phyloP scores from a whole-genome alignment of 2,113 vertebrate genomes.

The Prionailurus bengalensis region DNA sequence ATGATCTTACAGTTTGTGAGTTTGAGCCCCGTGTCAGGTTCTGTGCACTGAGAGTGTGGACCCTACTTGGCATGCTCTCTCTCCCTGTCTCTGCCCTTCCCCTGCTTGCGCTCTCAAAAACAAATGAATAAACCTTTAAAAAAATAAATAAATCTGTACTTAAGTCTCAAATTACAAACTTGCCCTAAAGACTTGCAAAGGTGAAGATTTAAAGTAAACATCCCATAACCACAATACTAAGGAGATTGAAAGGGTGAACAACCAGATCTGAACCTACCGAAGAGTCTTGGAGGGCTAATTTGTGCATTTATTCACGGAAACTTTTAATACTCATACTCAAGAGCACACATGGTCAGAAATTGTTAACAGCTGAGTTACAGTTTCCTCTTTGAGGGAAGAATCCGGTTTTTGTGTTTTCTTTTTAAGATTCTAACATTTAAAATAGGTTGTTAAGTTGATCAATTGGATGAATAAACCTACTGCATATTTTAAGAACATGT shows the following conservation, averaged over 20 bases:
- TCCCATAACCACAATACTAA: background rate
- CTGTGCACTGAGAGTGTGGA: too few species aligned
- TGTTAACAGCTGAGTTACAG: background rate
- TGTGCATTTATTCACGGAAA: background rate
- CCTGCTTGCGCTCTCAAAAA: too few species aligned
- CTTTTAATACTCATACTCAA: background rate
- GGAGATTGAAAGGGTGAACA: background rate
- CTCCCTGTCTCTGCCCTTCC: too few species aligned
- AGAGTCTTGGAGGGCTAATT: background rate
- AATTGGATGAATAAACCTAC: background rate
- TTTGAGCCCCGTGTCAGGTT: too few species aligned
- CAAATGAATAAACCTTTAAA: too few species aligned
- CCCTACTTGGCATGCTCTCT: too few species aligned
- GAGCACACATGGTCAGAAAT: background rate
- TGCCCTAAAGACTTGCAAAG: background rate
- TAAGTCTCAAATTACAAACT: background rate
- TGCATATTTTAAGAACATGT: background rate
- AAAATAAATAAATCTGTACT: background rate
- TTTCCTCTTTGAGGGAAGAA: background rate
- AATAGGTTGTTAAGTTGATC: constrained; percentile 5
- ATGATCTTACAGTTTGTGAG: too few species aligned
- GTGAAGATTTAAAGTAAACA: background rate
- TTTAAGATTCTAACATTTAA: background rate
- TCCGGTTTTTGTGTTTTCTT: background rate
- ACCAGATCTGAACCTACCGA: background rate